These are phyloP conservation scores for Eciton burchellii DNA, from an alignment of 1,140 invertebrate species.

Conservation along the genomic window DNA sequence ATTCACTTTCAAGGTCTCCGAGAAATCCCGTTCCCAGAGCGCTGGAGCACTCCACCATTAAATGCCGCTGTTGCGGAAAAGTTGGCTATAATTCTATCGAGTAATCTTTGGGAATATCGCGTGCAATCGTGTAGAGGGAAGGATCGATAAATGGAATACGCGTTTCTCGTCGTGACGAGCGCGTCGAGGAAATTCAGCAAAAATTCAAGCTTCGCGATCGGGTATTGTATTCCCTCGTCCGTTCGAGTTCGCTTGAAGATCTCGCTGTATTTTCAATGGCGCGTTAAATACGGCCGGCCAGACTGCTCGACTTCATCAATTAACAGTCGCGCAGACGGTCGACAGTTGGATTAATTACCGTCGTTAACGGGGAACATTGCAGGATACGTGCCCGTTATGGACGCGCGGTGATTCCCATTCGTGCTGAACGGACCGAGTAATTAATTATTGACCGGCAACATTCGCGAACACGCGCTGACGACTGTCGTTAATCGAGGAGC, in stretches of 20 bases:
- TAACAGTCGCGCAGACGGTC: background rate
- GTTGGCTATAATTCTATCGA: background rate
- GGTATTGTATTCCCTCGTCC: too few relatives aligned
- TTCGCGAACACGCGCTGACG: constrained; percentile 10
- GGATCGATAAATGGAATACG: background rate
- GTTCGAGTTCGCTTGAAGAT: too few relatives aligned
- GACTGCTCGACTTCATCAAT: constrained; percentile 32
- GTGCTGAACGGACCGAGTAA: constrained; percentile 9
- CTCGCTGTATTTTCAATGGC: too few relatives aligned
- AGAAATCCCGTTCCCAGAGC: background rate
- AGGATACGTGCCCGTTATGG: background rate
- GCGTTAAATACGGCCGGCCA: constrained; percentile 20
- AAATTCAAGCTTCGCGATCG: too few relatives aligned
- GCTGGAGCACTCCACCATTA: background rate
- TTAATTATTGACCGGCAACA: constrained; percentile 43
- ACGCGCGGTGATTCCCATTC: background rate
- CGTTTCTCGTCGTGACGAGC: background rate
- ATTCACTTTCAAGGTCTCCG: too few relatives aligned
- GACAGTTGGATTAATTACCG: constrained; percentile 48
- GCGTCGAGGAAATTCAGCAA: background rate
- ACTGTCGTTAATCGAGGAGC: constrained; percentile 52
- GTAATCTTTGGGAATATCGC: background rate
- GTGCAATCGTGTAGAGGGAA: background rate
- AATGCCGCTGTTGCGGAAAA: background rate
- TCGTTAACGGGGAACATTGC: constrained; percentile 21